Percentiles rank a stretch among this genome's conserved stretches.
These are phyloP conservation scores for Hassar affinis DNA, from an alignment of 2,113 vertebrate genomes.

Conservation along the genomic window DNA sequence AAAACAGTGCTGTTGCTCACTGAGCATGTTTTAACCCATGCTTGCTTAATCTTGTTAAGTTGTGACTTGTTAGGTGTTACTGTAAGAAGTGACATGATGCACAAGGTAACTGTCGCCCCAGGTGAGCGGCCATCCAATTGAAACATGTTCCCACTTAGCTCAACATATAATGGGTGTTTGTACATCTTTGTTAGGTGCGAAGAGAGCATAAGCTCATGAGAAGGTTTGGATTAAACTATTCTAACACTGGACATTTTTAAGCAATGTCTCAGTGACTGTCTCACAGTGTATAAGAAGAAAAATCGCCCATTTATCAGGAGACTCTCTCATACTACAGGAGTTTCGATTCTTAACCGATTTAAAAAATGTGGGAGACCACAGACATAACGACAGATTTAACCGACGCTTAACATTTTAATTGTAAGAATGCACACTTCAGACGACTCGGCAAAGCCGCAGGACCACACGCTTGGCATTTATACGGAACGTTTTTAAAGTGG, in stretches of 20 bases:
- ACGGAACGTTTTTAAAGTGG: too few species aligned
- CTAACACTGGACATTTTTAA: neutral
- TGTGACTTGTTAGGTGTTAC: neutral
- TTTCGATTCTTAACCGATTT: too few species aligned
- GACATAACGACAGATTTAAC: too few species aligned
- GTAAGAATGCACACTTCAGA: too few species aligned
- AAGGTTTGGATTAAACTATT: neutral
- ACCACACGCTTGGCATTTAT: too few species aligned
- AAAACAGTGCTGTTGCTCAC: neutral
- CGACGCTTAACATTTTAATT: too few species aligned
- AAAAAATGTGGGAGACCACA: too few species aligned
- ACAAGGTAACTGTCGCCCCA: neutral
- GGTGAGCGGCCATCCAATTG: neutral
- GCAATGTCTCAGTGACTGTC: neutral
- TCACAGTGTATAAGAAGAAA: neutral
- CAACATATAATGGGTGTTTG: neutral
- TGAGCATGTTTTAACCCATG: neutral
- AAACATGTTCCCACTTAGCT: slow-evolving; percentile 13
- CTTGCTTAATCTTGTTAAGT: neutral
- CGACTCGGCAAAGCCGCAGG: too few species aligned
- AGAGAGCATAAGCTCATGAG: neutral
- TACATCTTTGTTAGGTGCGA: neutral
- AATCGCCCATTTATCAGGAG: neutral
- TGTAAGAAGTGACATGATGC: neutral
- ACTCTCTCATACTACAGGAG: neutral